Conservation (phyloP, 2,888 invertebrate genomes). For the Drosophila stalkeri region DNA sequence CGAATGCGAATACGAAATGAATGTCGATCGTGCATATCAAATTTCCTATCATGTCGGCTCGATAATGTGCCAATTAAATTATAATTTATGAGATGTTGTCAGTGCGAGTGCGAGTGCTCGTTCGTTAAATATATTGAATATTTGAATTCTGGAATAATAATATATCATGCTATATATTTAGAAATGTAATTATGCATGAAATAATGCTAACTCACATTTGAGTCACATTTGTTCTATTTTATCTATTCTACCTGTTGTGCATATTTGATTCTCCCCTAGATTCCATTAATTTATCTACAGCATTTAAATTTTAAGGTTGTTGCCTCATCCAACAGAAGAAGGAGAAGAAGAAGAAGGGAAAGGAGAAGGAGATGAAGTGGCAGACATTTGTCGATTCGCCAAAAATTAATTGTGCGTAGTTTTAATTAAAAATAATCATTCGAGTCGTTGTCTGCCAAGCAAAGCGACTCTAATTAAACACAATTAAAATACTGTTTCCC, state of each 20-base stretch:
- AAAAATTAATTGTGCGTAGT: constrained; percentile 63
- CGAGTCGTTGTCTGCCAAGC: constrained; percentile 43
- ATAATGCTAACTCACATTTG: constrained; percentile 38
- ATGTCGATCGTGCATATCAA: constrained; percentile 26
- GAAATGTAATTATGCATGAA: constrained; percentile 33
- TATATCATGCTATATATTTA: constrained; percentile 3
- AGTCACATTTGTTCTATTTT: constrained; percentile 12
- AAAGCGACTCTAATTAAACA: constrained; percentile 73
- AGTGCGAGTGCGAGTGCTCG: constrained; percentile 36
- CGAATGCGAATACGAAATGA: constrained; percentile 5
- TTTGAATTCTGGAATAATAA: constrained; percentile 1
- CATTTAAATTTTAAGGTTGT: constrained; percentile 28
- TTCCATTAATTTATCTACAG: constrained; percentile 3
- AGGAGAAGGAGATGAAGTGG: not conserved
- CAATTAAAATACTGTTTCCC: constrained; percentile 62
- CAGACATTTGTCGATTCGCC: constrained; percentile 37
- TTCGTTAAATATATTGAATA: constrained; percentile 28
- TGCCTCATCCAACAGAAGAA: constrained; percentile 18
- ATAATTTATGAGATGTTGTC: constrained; percentile 55
- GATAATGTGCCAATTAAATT: constrained; percentile 70
- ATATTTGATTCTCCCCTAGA: constrained; percentile 52
- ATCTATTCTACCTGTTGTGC: constrained; percentile 59
- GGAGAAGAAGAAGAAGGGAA: not conserved
- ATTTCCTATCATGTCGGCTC: constrained; percentile 37
- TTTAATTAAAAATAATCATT: constrained; percentile 76